Base-by-base conservation (phyloP, 2,113 vertebrate genomes). In the Nettapus auritus region DNA sequence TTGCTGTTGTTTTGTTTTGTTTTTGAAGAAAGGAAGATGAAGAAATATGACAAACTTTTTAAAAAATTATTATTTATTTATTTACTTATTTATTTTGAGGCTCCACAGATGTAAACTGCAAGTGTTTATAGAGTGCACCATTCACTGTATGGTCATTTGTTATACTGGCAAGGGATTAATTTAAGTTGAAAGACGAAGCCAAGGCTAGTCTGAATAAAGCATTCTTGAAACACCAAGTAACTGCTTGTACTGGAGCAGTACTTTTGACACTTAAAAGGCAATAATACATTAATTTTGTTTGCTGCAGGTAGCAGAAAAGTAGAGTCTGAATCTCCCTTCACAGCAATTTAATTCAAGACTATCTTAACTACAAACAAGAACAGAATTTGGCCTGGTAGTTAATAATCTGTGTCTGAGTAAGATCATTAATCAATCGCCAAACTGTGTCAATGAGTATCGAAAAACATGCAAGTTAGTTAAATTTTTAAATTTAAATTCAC, bases 91-190 rank as follows among this genome's bases (percentile, higher is more conserved):
- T 68, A 29, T 26, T 26, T 7, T 4, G 3, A 21, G 31, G 40
- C 15, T 64, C 73, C 69, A 20, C 17, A 34, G 9, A 13, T 56
- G 25, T 56, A 77, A 60, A 33, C 3, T 69, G 34, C 40, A 74
- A 56, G 36, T 73, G 6, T 9, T 55, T 52, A 5, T 36, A 22
- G 44, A 82, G 12, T 2, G 6, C 11, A 4, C 12, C 57, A 7
- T 38, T 83, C 8, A 13, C 4, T 34, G 3, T 21, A 4, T 4
- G 11, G 5, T 3, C 0, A 2, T 74, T 25, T 77, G 26, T 33
- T 56, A 64, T 31, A 62, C 3, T 81, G 44, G 6, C 8, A 66
- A 25, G 55, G 16, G 12, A 44, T 82, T 68, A 33, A 59, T 13
- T 56, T 62, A 7, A 62, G 6, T 36, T 81, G 33, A 56, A 94